Base-by-base conservation (phyloP, 2,888 invertebrate species). In the Leucophenga montana region DNA sequence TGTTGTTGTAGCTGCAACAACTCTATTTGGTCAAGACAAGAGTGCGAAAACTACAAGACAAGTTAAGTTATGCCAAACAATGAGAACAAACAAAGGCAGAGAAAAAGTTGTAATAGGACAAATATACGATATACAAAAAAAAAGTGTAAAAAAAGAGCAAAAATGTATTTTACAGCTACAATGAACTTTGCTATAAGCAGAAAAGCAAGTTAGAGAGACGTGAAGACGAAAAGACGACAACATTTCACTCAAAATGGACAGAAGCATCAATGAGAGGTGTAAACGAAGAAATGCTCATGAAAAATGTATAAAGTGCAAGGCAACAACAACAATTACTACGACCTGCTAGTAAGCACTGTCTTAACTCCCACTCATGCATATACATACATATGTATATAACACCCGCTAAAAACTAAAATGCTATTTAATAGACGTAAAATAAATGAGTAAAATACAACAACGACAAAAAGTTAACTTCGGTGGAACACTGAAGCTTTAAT, bases 101-200 rank as follows among this genome's bases (percentile, higher is more conserved):
- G 68, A 64, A 77, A 79, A 81, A 81, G 83, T 81, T 81, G 83
- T 79, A 83, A 81, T 73, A 77, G 79, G 84, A 78, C 18, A 77
- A 79, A 82, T 77, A 27, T 27, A 27, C 74, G 84, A 68, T 20
- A 62, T 56, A 56, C 4, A 11, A 27, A 56, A 56, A 27, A 56
- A 56, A 66, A 70, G 57, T 62, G 44, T 48, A 64, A n/a, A n/a
- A n/a, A n/a, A n/a, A 68, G 69, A 69, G 71, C 56, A 57, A 48
- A 70, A 67, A 70, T 68, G 69, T 69, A 74, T 81, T 82, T 82
- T 83, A 83, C 84, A 80, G 84, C 79, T 82, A 82, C 76, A 84
- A 79, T 84, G 82, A 84, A 81, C 81, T 80, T 84, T 84, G 78
- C 73, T 71, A 68, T 78, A 69, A 71, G 64, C 66, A 54, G 33